These are phyloP conservation scores for Epinotia nisella DNA, from an alignment of 2,888 invertebrate genomes.

Conservation along the genomic window DNA sequence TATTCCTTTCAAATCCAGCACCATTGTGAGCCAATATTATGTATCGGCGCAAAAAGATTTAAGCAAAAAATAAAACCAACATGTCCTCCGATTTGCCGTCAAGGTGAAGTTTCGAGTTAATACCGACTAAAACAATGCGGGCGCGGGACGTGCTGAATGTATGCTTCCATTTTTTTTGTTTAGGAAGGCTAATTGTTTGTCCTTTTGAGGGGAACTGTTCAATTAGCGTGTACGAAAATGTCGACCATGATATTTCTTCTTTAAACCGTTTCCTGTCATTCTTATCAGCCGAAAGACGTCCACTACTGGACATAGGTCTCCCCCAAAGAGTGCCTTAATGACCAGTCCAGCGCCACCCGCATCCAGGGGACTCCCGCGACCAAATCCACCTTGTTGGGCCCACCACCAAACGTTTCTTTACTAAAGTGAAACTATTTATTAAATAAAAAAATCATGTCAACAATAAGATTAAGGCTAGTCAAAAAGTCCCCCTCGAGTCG, in stretches of 20 bases:
- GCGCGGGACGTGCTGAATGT: conserved; percentile 24
- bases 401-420: too few species aligned
- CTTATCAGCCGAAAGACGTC: too few species aligned
- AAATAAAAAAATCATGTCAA: too few species aligned
- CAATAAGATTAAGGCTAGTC: too few species aligned
- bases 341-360: too few species aligned
- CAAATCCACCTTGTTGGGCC: too few species aligned
- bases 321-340: too few species aligned
- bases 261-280: not conserved
- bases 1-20: conserved; percentile 75
- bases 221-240: conserved; percentile 22
- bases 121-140: conserved; percentile 62
- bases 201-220: conserved; percentile 39
- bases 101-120: conserved; percentile 63
- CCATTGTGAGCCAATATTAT: conserved; percentile 71
- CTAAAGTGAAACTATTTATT: too few species aligned
- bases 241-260: not conserved
- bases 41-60: conserved; percentile 72
- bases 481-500: too few species aligned
- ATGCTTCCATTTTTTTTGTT: conserved; percentile 32
- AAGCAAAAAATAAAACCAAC: conserved; percentile 61
- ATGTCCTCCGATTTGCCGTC: conserved; percentile 64
- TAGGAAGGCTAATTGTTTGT: conserved; percentile 39
- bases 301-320: too few species aligned
- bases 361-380: too few species aligned